These are phyloP conservation scores for Vombatus ursinus DNA, from an alignment of 2,113 vertebrate species.

Conservation along the genomic window DNA sequence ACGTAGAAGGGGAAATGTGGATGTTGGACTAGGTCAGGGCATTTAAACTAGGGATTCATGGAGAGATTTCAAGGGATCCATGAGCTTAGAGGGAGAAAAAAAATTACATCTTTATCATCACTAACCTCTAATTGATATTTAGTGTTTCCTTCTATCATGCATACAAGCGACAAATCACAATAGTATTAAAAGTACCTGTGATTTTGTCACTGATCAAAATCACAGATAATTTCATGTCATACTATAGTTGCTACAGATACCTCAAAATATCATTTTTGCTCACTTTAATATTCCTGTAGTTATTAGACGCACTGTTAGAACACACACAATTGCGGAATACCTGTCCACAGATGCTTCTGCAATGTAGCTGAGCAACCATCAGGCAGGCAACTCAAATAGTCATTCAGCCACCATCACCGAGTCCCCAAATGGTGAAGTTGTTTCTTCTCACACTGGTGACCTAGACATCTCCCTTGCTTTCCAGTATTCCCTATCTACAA, in stretches of 20 bases:
- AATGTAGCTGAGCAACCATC: too few species aligned
- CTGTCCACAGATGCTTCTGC: too few species aligned
- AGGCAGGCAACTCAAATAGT: too few species aligned
- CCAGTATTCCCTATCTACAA: too few species aligned
- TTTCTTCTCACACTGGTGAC: too few species aligned
- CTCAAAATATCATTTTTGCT: not conserved
- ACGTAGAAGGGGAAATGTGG: too few species aligned
- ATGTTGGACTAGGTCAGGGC: not conserved
- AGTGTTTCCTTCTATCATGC: not conserved
- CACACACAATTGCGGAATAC: too few species aligned
- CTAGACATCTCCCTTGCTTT: too few species aligned
- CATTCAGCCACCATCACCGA: too few species aligned
- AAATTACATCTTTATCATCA: not conserved
- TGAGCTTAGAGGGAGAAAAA: not conserved
- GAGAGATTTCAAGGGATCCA: not conserved
- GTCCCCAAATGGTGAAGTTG: too few species aligned
- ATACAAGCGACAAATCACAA: not conserved
- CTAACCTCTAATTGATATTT: not conserved
- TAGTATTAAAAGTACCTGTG: not conserved
- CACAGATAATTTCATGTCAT: not conserved
- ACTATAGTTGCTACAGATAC: not conserved
- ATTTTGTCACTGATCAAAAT: conserved; percentile 14
- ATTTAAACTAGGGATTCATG: not conserved
- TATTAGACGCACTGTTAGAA: not conserved
- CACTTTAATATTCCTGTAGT: not conserved